Base-by-base conservation (phyloP, 23 tunicate genomes). In the Ciona savignyi region DNA sequence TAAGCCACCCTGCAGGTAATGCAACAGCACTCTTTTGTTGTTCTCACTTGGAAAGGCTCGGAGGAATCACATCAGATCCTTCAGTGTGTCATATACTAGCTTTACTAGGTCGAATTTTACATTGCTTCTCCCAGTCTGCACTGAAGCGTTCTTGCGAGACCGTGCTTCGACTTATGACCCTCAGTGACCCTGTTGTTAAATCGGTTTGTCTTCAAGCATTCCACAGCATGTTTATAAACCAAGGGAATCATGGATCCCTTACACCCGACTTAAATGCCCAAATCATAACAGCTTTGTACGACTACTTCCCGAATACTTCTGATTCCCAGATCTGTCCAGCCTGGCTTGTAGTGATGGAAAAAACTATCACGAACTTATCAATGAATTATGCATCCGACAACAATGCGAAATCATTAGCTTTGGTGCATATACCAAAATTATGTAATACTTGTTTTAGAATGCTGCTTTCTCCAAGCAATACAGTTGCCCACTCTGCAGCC, bases 311-410 rank as follows among this genome's bases (percentile, higher is more conserved):
- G 29, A 77, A 80, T 33, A 68, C 89, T 3, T 71, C 81, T 62
- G 96, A 89, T 70, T 65, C 63, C n/a, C 80, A 76, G 63, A 35
- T 72, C 22, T 51, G 76, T 32, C 81, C 83, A 15, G 79, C 82
- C 22, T 89, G 96, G 96, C 51, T 83, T 34, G 63, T 69, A 30
- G 81, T 89, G 6, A 89, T 89, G 96, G 78, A 83, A 35, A 85
- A 89, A 65, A 81, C 85, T 19, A 60, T 83, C 11, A 19, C 70
- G 22, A 74, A 89, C 78, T 63, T 89, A 62, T 29, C 74, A 6
- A 48, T 23, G 6, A 60, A 81, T n/a, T 19, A 49, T 25, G 74
- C 48, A 65, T n/a, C 6, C 0, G 27, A 78, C 0, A 42, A 42
- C 15, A 42, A 42, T 6, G 74, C 81, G 2, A 63, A 51, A 24